Conservation (phyloP, 2,113 vertebrate genomes). For the Cygnus buccinator region DNA sequence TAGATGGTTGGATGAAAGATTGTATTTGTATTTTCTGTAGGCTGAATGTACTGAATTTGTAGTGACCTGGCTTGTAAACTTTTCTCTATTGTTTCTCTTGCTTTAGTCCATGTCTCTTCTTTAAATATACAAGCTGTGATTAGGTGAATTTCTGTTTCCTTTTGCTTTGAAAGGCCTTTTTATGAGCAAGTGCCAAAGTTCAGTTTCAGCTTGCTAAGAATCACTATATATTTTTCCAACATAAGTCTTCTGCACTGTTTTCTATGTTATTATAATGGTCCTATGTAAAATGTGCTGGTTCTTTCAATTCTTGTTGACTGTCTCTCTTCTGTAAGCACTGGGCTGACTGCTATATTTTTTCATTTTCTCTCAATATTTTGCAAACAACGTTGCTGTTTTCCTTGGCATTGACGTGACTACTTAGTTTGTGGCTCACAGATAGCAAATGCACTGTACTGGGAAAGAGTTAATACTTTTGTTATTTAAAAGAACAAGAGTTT, state of each 20-base stretch:
- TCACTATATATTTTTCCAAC: slow-evolving; percentile 33
- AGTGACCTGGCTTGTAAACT: slow-evolving; percentile 19
- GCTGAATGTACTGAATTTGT: slow-evolving; percentile 34
- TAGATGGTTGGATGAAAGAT: neutral
- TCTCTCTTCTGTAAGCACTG: slow-evolving; percentile 54
- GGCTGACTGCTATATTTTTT: slow-evolving; percentile 41
- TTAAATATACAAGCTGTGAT: slow-evolving; percentile 16
- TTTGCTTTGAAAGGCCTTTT: slow-evolving; percentile 69
- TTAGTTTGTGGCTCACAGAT: slow-evolving; percentile 46
- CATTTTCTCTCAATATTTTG: slow-evolving; percentile 56
- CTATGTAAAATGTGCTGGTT: slow-evolving; percentile 51
- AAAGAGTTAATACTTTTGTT: slow-evolving; percentile 53
- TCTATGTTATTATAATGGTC: slow-evolving; percentile 42
- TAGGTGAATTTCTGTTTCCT: slow-evolving; percentile 22
- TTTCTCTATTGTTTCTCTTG: neutral
- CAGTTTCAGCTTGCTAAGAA: slow-evolving; percentile 68
- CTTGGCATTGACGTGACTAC: slow-evolving; percentile 40
- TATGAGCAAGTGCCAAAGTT: slow-evolving; percentile 80
- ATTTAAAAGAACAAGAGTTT: slow-evolving; percentile 59
- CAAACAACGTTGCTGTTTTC: slow-evolving; percentile 38
- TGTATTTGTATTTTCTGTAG: slow-evolving; percentile 13
- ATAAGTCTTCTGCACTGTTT: slow-evolving; percentile 56
- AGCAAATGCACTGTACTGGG: slow-evolving; percentile 36
- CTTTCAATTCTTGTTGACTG: slow-evolving; percentile 47
- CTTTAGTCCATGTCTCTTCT: slow-evolving; percentile 25